Base-by-base conservation (phyloP, 1,140 invertebrate genomes). In the Aphelenchoides besseyi region DNA sequence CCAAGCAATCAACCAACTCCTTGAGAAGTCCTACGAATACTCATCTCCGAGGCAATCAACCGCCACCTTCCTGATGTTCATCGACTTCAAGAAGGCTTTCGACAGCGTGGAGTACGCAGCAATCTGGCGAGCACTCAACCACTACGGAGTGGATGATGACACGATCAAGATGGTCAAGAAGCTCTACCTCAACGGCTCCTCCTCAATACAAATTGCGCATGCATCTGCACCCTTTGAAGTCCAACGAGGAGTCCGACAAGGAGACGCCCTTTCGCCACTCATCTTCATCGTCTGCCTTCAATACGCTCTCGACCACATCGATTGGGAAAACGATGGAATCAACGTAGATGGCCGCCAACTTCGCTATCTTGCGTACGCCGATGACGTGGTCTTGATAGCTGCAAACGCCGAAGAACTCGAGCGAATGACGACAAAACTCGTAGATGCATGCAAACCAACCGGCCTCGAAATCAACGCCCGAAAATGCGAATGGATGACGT, bases 261-360 rank as follows among this genome's bases (percentile, higher is more conserved):
- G 88, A 0, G 87, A 88, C 64, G 86, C 87, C 0, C 77, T 88
- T 1, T 85, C 82, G 0, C 86, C 87, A 0, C 23, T 87, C 1
- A 74, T 88, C 1, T 88, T 88, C 68, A 88, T 87, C 70, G 54
- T 86, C 33, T 85, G 85, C 0, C 79, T 88, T 52, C 86, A 88
- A 55, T 68, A 79, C 0, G 57, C 84, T 0, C 68, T 88, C 2
- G n/a, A 68, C 68, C 30, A 71, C 9, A 16, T 36, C 1, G 12
- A 84, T 8, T 64, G 64, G 1, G 23, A n/a, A 0, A 66, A 68
- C 2, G 61, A 61, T 2, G 73, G 72, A 8, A 63, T 69, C 16
- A 37, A 30, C 1, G 35, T 73, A 0, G 36, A 41, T 1, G 41
- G 37, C 2, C 12, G 53, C 0, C 48, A 63, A 2, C 28, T 83